Base-by-base conservation (phyloP, 2,113 vertebrate species). In the Varanus salvator region DNA sequence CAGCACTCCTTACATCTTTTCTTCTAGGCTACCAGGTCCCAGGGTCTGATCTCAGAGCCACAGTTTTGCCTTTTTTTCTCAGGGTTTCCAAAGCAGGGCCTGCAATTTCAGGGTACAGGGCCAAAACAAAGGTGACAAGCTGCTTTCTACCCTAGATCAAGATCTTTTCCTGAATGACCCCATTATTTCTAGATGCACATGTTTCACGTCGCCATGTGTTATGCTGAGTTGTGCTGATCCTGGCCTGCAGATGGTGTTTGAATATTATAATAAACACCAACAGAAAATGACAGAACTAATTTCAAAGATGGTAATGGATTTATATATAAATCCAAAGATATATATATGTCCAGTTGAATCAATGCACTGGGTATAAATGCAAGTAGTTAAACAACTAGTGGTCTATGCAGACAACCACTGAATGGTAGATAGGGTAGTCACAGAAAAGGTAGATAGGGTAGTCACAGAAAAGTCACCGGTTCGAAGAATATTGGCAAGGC, bases 311-410 rank as follows among this genome's bases (percentile, higher is more conserved):
- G 1, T 57, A 74, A 68, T 60, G 4, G 8, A 44, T 44, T 69
- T 90, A 87, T 90, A 2, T 23, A 94, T 90, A 54, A 83, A 44
- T 3, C 4, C 71, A 81, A 66, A 90, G 27, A 68, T 0, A 84
- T 81, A 34, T 87, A 0, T 94, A 14, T 0, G 74, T 38, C 66
- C 54, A 44, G 69, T 86, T 88, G 74, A 1, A 9, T 90, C 91
- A 90, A 89, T 76, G 1, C 57, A 60, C 82, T 75, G 25, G 8
- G 87, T 66, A 92, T 92, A 81, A 6, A 86, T 29, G 0, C 86
- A 72, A 90, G 4, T 38, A 94, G 93, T 94, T 88, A 90, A 93
- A 92, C 85, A 94, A 69, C 87, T 84, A 95, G 80, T 69, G 0
- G 27, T 66, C 84, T 87, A 89, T 66, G 80, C 7, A 34, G 82